Evolutionary conservation across 2,888 invertebrate species (phyloP).

Genomic region (Bedellia somnulentella): DNA sequence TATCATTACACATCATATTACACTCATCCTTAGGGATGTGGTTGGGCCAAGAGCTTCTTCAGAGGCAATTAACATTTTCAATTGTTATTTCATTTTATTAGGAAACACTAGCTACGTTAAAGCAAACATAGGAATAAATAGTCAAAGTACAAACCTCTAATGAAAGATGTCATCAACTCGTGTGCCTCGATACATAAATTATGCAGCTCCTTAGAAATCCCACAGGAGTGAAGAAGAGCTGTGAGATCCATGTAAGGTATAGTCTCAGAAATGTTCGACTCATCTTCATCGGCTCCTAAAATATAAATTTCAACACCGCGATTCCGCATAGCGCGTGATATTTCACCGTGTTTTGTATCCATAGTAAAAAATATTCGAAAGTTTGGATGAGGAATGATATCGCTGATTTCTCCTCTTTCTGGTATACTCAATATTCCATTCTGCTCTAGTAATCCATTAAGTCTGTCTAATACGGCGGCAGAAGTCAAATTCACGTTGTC

Average conservation of each 20-base stretch:
- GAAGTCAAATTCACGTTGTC: constrained; percentile 96
- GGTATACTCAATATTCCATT: constrained; percentile 86
- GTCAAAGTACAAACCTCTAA: constrained; percentile 40
- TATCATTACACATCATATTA: no score
- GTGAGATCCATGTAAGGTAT: constrained; percentile 41
- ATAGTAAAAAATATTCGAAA: constrained; percentile 94
- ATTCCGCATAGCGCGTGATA: constrained; percentile 98
- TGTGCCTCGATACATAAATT: constrained; percentile 34
- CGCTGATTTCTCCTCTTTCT: constrained; percentile 84
- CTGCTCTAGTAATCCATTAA: constrained; percentile 94
- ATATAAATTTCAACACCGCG: constrained; percentile 87
- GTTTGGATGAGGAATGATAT: constrained; percentile 82
- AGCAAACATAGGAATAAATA: no score
- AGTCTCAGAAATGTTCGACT: constrained; percentile 27
- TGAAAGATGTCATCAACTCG: constrained; percentile 35
- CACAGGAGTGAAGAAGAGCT: constrained; percentile 38
- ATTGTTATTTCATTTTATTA: no score
- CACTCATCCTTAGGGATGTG: no score
- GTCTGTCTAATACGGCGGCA: constrained; percentile 92
- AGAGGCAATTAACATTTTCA: no score
- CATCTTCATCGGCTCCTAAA: constrained; percentile 28
- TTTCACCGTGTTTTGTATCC: constrained; percentile 93
- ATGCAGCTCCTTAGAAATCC: constrained; percentile 33
- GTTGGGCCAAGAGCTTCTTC: no score
- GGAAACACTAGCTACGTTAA: no score